phyloP scores from a whole-genome alignment of 92 coral and sea anemone species.

The Plumapathes pennacea region DNA sequence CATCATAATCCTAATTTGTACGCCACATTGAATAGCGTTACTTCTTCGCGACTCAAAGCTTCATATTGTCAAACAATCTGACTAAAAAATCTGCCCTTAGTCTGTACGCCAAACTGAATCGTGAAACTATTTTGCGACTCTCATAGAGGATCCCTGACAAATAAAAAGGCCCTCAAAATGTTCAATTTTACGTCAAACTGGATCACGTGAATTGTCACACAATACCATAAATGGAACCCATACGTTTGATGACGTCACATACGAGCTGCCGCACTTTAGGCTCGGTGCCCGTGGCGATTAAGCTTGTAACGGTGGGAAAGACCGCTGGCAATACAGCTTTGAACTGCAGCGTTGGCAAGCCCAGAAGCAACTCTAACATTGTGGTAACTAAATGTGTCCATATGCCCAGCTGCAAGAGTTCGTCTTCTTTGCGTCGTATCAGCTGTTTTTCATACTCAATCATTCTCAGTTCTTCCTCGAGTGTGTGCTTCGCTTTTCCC shows the following conservation, averaged over 20 bases:
- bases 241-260: conserved; percentile 89
- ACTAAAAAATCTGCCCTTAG: too few relatives aligned
- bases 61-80: too few relatives aligned
- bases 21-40: too few relatives aligned
- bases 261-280: conserved; percentile 91
- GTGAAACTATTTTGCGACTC: too few relatives aligned
- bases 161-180: too few relatives aligned
- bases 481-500: conserved; percentile 40
- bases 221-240: conserved; percentile 95
- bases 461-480: conserved; percentile 83
- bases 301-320: conserved; percentile 94
- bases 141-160: too few relatives aligned
- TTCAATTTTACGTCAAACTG: too few relatives aligned
- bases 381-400: conserved; percentile 91
- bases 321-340: conserved; percentile 99
- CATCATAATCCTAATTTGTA: too few relatives aligned
- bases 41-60: too few relatives aligned
- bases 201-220: conserved; percentile 31
- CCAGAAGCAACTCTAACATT: conserved; percentile 88
- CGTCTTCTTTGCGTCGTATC: conserved; percentile 82
- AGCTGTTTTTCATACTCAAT: conserved; percentile 80
- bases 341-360: conserved; percentile 98
- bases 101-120: too few relatives aligned
- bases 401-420: conserved; percentile 80
- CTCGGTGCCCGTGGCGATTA: conserved; percentile 88